Evolutionary conservation across 2,113 vertebrate genomes (phyloP).

Genomic region (Oxyruncus cristatus): DNA sequence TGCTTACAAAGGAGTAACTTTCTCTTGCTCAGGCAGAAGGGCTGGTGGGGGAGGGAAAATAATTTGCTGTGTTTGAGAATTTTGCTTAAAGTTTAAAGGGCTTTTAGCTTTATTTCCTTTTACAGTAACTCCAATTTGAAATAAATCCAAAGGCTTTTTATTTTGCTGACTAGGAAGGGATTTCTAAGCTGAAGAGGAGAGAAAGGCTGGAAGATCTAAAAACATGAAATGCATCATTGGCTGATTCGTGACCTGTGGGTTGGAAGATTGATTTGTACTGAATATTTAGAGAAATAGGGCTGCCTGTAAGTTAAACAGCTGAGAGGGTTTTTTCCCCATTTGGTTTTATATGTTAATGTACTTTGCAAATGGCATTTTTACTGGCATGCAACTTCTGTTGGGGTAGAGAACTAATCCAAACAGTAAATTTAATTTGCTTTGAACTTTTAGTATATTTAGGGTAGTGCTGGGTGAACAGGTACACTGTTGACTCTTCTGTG

Average conservation of each 20-base stretch:
- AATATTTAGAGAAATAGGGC: neutral
- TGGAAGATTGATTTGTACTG: neutral
- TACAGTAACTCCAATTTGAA: neutral
- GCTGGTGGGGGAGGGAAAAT: neutral
- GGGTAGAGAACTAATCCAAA: neutral
- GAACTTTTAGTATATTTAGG: neutral
- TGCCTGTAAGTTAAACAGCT: neutral
- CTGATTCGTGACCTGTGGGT: neutral
- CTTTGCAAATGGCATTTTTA: neutral
- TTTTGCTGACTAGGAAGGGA: neutral
- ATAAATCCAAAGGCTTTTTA: neutral
- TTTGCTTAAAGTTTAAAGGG: neutral
- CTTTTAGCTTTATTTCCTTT: neutral
- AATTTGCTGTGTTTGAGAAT: neutral
- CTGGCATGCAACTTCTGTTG: neutral
- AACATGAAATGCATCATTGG: neutral
- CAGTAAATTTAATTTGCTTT: neutral
- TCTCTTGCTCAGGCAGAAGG: neutral
- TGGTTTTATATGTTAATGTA: neutral
- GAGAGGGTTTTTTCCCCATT: neutral
- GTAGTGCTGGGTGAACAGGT: neutral
- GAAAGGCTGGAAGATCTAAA: neutral
- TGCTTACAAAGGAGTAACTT: neutral
- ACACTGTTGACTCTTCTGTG: neutral
- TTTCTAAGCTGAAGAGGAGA: neutral